phyloP scores from a whole-genome alignment of 2,888 invertebrate species.

The Acronicta alni region DNA sequence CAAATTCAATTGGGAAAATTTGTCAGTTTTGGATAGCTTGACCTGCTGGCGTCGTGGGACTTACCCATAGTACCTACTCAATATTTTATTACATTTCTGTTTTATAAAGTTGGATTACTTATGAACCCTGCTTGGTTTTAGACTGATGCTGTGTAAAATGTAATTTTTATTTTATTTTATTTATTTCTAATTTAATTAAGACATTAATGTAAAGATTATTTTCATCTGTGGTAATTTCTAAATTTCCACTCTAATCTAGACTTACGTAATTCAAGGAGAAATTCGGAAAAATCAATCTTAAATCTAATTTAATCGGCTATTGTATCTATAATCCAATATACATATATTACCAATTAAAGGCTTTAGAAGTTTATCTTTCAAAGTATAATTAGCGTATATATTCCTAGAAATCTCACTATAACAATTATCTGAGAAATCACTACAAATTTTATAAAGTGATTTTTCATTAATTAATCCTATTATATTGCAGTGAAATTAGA shows the following conservation, averaged over 20 bases:
- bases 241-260: too few relatives aligned
- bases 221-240: constrained; percentile 11
- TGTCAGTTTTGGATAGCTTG: too few relatives aligned
- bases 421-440: neutral
- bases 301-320: constrained; percentile 6
- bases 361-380: constrained; percentile 9
- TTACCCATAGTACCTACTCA: too few relatives aligned
- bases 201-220: too few relatives aligned
- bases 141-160: too few relatives aligned
- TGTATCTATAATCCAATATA: constrained; percentile 17
- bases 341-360: constrained; percentile 5
- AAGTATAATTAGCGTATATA: constrained; percentile 2
- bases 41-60: too few relatives aligned
- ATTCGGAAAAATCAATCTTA: constrained; percentile 15
- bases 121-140: too few relatives aligned
- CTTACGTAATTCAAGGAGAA: constrained; percentile 4
- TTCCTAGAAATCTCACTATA: constrained; percentile 28
- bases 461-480: constrained; percentile 11
- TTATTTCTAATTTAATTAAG: too few relatives aligned
- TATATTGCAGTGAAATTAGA: neutral
- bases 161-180: too few relatives aligned
- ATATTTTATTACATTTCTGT: too few relatives aligned
- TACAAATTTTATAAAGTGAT: constrained; percentile 8
- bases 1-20: too few relatives aligned
- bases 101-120: too few relatives aligned